Conservation (phyloP, 2,888 invertebrate species). For the Scaptomyza caliginosa region DNA sequence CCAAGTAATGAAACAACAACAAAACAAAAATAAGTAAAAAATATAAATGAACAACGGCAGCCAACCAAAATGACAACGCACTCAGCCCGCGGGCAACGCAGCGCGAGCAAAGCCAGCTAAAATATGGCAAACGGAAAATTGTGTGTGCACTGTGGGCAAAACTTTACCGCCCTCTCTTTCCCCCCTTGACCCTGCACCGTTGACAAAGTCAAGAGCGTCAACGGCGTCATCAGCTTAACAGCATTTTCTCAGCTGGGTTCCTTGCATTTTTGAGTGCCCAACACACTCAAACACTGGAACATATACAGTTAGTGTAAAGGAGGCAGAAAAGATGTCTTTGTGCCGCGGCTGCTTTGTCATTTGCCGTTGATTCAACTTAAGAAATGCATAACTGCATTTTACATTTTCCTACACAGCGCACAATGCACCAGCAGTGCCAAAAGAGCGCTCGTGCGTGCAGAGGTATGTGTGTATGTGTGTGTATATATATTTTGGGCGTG, state of each 20-base stretch:
- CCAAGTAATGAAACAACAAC: slow-evolving; percentile 73
- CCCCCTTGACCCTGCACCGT: not conserved
- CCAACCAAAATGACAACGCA: slow-evolving; percentile 60
- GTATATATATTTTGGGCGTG: slow-evolving; percentile 2
- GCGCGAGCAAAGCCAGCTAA: slow-evolving; percentile 23
- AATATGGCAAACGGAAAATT: slow-evolving; percentile 67
- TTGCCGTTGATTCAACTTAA: slow-evolving; percentile 71
- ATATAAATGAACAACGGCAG: slow-evolving; percentile 18
- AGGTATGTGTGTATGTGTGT: slow-evolving; percentile 20
- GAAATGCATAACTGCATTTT: slow-evolving; percentile 76
- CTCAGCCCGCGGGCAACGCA: slow-evolving; percentile 38
- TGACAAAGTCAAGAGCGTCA: slow-evolving; percentile 23
- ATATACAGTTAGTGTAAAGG: slow-evolving; percentile 5
- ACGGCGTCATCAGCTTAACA: slow-evolving; percentile 53
- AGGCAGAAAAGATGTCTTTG: slow-evolving; percentile 28
- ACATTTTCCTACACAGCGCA: slow-evolving; percentile 51
- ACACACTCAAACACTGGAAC: not conserved
- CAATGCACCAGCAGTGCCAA: slow-evolving; percentile 47
- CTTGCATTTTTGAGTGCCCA: slow-evolving; percentile 61
- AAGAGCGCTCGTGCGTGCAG: slow-evolving; percentile 40
- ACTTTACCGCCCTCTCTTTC: slow-evolving; percentile 20
- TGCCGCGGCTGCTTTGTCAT: slow-evolving; percentile 61
- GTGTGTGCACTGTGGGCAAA: slow-evolving; percentile 60
- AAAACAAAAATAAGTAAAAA: slow-evolving; percentile 14
- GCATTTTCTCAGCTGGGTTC: slow-evolving; percentile 56